These are phyloP conservation scores for Chouioia cunea DNA, from an alignment of 2,888 invertebrate species.

Conservation along the genomic window DNA sequence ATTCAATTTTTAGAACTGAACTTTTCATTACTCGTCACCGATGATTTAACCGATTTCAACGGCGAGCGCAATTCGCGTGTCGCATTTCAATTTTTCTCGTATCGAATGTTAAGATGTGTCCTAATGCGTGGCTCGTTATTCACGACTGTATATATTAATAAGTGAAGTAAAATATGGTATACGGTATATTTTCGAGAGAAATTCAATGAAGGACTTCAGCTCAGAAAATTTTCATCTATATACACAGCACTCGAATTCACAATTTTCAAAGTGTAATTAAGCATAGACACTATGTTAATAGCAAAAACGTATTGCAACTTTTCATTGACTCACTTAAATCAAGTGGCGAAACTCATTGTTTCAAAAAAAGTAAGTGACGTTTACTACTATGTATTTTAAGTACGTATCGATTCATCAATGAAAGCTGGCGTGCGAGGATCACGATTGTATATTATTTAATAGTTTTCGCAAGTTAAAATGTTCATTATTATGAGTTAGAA, in stretches of 20 bases:
- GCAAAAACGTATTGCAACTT: slow-evolving; percentile 31
- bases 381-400: slow-evolving; percentile 38
- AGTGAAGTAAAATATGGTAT: slow-evolving; percentile 67
- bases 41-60: slow-evolving; percentile 37
- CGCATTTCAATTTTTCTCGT: slow-evolving; percentile 63
- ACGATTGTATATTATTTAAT: slow-evolving; percentile 39
- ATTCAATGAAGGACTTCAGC: slow-evolving; percentile 63
- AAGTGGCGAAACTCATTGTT: slow-evolving; percentile 30
- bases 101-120: slow-evolving; percentile 58
- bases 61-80: slow-evolving; percentile 46
- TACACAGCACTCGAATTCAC: slow-evolving; percentile 30
- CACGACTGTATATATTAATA: slow-evolving; percentile 67
- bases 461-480: slow-evolving; percentile 41
- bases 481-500: slow-evolving; percentile 35
- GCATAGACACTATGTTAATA: slow-evolving; percentile 31
- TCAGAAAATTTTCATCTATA: slow-evolving; percentile 40
- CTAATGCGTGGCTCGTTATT: slow-evolving; percentile 61
- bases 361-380: slow-evolving; percentile 28
- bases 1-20: slow-evolving; percentile 44
- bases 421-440: slow-evolving; percentile 21
- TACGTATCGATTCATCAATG: slow-evolving; percentile 24
- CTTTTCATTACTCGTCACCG: slow-evolving; percentile 33
- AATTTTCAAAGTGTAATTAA: slow-evolving; percentile 20
- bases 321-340: slow-evolving; percentile 37
- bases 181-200: slow-evolving; percentile 67